These are phyloP conservation scores for Enteromius radiatus DNA, from an alignment of 2,797 vertebrate species.

Conservation along the genomic window DNA sequence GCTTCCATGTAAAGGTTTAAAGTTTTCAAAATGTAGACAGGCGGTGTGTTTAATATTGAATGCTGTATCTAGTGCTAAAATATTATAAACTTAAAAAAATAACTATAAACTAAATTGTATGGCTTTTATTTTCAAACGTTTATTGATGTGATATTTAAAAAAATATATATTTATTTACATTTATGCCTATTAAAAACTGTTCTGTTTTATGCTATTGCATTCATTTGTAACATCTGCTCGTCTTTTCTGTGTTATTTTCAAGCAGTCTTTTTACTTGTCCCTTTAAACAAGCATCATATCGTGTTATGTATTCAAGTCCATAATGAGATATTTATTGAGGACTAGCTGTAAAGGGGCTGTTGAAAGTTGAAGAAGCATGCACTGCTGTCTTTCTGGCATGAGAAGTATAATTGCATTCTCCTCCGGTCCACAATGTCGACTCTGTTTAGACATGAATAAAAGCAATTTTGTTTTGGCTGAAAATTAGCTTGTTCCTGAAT, in stretches of 20 bases:
- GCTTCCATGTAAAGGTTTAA: constrained; percentile 45
- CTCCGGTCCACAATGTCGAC: constrained; percentile 35
- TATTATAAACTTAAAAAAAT: background rate
- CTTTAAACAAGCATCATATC: constrained; percentile 24
- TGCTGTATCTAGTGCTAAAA: constrained; percentile 3
- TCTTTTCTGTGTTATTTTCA: background rate
- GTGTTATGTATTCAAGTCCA: constrained; percentile 3
- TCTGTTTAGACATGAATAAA: constrained; percentile 29
- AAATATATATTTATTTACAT: no score
- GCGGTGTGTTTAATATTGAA: constrained; percentile 22
- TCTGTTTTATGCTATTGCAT: background rate
- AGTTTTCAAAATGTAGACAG: constrained; percentile 41
- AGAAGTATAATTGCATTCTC: constrained; percentile 18
- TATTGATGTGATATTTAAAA: no score
- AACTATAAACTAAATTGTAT: background rate
- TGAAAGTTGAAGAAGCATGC: constrained; percentile 24
- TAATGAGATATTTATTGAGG: constrained; percentile 21
- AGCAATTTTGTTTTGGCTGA: constrained; percentile 8
- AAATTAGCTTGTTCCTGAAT: background rate
- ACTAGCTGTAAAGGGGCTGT: background rate
- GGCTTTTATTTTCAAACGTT: background rate
- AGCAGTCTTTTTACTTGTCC: background rate
- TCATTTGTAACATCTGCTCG: background rate
- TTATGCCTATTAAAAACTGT: no score
- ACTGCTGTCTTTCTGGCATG: constrained; percentile 20